Evolutionary conservation across 2,113 vertebrate genomes (phyloP).

Genomic region (Phycodurus eques): DNA sequence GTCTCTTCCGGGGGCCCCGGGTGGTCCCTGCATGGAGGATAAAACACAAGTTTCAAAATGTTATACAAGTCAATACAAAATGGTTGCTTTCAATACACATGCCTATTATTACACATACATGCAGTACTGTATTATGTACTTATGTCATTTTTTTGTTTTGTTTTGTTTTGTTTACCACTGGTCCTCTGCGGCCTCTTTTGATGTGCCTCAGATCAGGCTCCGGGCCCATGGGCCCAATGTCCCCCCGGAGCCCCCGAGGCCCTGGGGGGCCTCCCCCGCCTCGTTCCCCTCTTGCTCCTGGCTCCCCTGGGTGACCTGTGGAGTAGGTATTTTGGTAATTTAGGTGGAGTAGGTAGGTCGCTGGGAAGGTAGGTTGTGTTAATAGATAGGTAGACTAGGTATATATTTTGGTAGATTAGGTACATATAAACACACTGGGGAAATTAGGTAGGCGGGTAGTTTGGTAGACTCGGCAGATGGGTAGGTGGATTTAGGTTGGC

Average conservation of each 20-base stretch:
- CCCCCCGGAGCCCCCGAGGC: slow-evolving; percentile 66
- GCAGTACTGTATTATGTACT: not conserved
- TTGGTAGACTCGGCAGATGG: too few relatives aligned
- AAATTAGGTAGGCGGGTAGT: too few relatives aligned
- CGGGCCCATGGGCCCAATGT: slow-evolving; percentile 77
- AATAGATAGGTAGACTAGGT: too few relatives aligned
- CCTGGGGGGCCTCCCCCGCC: slow-evolving; percentile 62
- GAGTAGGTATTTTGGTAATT: not conserved
- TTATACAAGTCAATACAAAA: not conserved
- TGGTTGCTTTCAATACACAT: not conserved
- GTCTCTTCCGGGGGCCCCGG: slow-evolving; percentile 72
- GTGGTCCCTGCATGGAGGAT: slow-evolving; percentile 61
- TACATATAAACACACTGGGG: too few relatives aligned
- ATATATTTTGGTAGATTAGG: too few relatives aligned
- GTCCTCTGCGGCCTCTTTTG: slow-evolving; percentile 73
- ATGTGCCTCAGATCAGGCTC: slow-evolving; percentile 72
- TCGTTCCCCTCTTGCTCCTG: slow-evolving; percentile 64
- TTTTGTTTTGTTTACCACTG: slow-evolving; percentile 65
- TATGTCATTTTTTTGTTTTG: too few relatives aligned
- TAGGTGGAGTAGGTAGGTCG: not conserved
- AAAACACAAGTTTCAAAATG: not conserved
- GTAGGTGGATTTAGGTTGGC: too few relatives aligned
- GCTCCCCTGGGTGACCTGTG: slow-evolving; percentile 68
- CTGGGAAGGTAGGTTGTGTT: too few relatives aligned
- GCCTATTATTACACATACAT: not conserved